These are phyloP conservation scores for Belgica antarctica DNA, from an alignment of 2,888 invertebrate genomes.

Conservation along the genomic window DNA sequence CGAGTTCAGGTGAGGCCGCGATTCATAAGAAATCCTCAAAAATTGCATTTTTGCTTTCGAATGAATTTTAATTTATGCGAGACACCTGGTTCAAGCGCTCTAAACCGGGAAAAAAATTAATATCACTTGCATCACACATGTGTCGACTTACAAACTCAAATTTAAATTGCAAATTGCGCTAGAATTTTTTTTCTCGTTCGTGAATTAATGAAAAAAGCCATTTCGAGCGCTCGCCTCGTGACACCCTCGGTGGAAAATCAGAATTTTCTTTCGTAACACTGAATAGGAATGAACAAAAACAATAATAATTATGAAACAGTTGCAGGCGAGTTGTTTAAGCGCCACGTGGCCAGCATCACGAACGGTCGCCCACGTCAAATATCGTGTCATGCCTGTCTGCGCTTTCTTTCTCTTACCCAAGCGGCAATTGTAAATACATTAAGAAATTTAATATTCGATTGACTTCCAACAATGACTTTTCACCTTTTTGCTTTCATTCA, in stretches of 20 bases:
- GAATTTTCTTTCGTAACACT: background rate
- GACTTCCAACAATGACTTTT: slow-evolving; percentile 40
- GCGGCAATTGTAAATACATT: background rate
- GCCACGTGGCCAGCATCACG: slow-evolving; percentile 42
- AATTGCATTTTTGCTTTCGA: background rate
- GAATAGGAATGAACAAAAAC: slow-evolving; percentile 20
- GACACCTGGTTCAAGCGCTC: slow-evolving; percentile 22
- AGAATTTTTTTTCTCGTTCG: background rate
- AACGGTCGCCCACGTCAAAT: slow-evolving; percentile 35
- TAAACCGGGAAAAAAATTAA: background rate
- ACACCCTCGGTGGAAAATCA: slow-evolving; percentile 6
- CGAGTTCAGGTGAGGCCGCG: slow-evolving; percentile 92
- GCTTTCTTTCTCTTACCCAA: slow-evolving; percentile 10
- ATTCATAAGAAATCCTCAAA: slow-evolving; percentile 45
- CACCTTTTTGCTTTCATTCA: slow-evolving; percentile 15
- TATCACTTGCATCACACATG: slow-evolving; percentile 28
- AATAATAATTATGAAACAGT: slow-evolving; percentile 37
- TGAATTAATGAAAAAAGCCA: background rate
- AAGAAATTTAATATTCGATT: slow-evolving; percentile 42
- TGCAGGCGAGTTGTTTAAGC: slow-evolving; percentile 32
- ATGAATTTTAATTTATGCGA: background rate
- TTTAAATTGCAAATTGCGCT: slow-evolving; percentile 43
- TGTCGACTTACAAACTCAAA: background rate
- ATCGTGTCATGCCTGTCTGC: slow-evolving; percentile 35
- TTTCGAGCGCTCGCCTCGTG: no score